phyloP scores from a whole-genome alignment of 2,888 invertebrate genomes.

The Drosophila mettleri region DNA sequence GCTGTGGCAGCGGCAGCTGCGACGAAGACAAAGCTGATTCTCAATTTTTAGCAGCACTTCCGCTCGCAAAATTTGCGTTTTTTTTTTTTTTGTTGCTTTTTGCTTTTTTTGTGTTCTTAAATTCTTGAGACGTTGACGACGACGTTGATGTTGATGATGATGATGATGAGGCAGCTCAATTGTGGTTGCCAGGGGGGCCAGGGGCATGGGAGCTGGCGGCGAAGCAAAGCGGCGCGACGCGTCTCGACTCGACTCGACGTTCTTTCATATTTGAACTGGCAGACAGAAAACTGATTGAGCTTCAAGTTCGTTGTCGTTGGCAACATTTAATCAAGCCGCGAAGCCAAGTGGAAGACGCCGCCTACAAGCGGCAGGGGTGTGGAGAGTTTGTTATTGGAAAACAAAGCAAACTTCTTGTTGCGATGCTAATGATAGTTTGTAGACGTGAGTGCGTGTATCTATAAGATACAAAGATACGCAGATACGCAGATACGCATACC shows the following conservation, averaged over 20 bases:
- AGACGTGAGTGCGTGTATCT: slow-evolving; percentile 44
- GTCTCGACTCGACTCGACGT: not conserved
- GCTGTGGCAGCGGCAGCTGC: not conserved
- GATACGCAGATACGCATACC: no score
- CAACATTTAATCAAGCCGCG: slow-evolving; percentile 78
- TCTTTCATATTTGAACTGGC: slow-evolving; percentile 36
- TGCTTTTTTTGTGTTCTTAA: slow-evolving; percentile 26
- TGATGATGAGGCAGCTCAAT: slow-evolving; percentile 34
- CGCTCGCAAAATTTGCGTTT: slow-evolving; percentile 33
- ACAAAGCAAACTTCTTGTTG: slow-evolving; percentile 52
- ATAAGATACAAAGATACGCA: slow-evolving; percentile 36
- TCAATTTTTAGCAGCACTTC: slow-evolving; percentile 44
- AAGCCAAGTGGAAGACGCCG: slow-evolving; percentile 76
- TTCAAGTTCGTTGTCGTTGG: slow-evolving; percentile 69
- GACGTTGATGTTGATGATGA: not conserved
- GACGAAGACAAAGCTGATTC: slow-evolving; percentile 12
- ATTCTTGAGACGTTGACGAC: slow-evolving; percentile 59
- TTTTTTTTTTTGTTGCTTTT: slow-evolving; percentile 4
- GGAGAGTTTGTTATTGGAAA: slow-evolving; percentile 12
- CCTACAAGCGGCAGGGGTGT: slow-evolving; percentile 18
- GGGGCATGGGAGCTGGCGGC: not conserved
- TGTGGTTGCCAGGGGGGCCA: slow-evolving; percentile 28
- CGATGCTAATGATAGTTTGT: slow-evolving; percentile 60
- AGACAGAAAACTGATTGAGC: slow-evolving; percentile 60
- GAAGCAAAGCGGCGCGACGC: not conserved